A percentile compares a stretch with the other conserved stretches of the same genome.
Conservation (phyloP, 2,797 vertebrate species). For the Alca torda region DNA sequence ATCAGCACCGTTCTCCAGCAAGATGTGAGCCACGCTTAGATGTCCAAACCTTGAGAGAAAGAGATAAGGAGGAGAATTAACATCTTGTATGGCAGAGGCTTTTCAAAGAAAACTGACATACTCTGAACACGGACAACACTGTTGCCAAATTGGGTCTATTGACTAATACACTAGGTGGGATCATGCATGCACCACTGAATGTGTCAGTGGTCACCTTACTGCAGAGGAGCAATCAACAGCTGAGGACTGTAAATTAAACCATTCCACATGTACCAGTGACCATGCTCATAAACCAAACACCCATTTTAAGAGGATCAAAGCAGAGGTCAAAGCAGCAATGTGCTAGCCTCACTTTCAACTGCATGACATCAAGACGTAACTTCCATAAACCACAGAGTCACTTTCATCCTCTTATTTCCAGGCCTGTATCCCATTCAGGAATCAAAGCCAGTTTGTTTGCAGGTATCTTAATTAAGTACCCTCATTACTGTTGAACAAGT, state of each 20-base stretch:
- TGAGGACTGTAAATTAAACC: neutral
- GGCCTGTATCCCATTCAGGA: neutral
- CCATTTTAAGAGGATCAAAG: neutral
- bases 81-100: neutral
- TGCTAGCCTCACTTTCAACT: neutral
- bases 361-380: neutral
- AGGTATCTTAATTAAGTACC: neutral
- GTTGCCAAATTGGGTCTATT: neutral
- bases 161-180: neutral
- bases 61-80: neutral
- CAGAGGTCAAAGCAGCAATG: neutral
- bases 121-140: neutral
- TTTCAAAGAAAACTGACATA: neutral
- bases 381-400: neutral
- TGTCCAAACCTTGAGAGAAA: conserved; percentile 86
- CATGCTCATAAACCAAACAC: neutral
- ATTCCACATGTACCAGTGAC: neutral
- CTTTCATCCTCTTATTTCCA: neutral
- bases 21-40: conserved; percentile 86
- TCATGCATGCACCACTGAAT: neutral
- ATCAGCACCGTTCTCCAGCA: conserved; percentile 94
- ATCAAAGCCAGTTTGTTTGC: neutral
- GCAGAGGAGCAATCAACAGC: neutral
- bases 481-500: neutral
- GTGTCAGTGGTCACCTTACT: neutral